Conservation (phyloP, 2,888 invertebrate species). For the Ormia ochracea region DNA sequence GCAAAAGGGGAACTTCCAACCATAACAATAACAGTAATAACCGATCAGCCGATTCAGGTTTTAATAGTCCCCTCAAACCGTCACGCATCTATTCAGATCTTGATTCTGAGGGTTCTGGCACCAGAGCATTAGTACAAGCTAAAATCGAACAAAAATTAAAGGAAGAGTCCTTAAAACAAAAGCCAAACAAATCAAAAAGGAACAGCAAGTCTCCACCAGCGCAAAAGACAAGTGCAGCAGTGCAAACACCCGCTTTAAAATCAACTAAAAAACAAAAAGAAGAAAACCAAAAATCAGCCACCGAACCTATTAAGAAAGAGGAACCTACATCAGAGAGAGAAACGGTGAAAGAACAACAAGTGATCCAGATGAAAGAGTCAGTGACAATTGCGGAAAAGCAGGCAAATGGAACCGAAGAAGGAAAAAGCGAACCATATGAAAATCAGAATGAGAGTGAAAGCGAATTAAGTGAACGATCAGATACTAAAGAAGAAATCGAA, state of each 20-base stretch:
- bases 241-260: conserved; percentile 56
- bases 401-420: conserved; percentile 37
- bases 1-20: conserved; percentile 65
- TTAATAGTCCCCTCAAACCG: conserved; percentile 63
- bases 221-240: conserved; percentile 62
- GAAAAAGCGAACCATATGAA: conserved; percentile 62
- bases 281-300: conserved; percentile 36
- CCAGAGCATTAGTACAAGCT: conserved; percentile 75
- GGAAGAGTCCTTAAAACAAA: conserved; percentile 53
- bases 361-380: conserved; percentile 59
- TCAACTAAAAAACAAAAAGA: conserved; percentile 16
- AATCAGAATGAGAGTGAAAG: conserved; percentile 44
- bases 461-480: conserved; percentile 41
- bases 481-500: neutral
- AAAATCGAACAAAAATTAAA: conserved; percentile 76
- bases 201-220: conserved; percentile 47
- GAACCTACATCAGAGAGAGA: conserved; percentile 19
- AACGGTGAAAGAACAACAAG: conserved; percentile 41
- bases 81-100: conserved; percentile 73
- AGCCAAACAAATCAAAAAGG: conserved; percentile 42
- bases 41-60: conserved; percentile 51
- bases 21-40: conserved; percentile 41
- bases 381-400: conserved; percentile 5
- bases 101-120: conserved; percentile 75
- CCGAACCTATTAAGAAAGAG: conserved; percentile 41